phyloP scores from a whole-genome alignment of 2,797 vertebrate species.

The Sebastolobus altivelis region DNA sequence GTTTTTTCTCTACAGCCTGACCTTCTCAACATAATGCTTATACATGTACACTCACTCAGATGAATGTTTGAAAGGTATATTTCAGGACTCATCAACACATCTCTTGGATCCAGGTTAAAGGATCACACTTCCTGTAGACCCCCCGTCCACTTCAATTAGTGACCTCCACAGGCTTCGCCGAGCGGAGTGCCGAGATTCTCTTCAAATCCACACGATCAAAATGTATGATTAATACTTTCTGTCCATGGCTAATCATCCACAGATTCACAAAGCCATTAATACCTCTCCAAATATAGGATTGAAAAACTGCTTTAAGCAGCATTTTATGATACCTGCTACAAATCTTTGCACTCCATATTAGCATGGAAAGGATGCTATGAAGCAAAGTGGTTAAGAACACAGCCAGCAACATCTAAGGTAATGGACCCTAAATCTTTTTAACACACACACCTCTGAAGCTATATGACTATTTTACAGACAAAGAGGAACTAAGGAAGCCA shows the following conservation, averaged over 20 bases:
- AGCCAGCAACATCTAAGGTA: conserved; percentile 51
- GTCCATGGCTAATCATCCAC: conserved; percentile 70
- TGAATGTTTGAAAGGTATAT: conserved; percentile 31
- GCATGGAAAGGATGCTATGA: conserved; percentile 41
- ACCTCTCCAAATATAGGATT: conserved; percentile 57
- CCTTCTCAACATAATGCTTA: conserved; percentile 4
- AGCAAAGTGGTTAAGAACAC: conserved; percentile 61
- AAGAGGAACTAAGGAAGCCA: conserved; percentile 12
- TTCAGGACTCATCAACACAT: conserved; percentile 66
- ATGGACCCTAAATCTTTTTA: conserved; percentile 49
- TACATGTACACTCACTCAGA: neutral
- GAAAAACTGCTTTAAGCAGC: conserved; percentile 59
- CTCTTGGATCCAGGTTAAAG: conserved; percentile 54
- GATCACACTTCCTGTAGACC: conserved; percentile 60
- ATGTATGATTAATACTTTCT: conserved; percentile 75
- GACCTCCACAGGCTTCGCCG: conserved; percentile 59
- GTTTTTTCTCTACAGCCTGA: conserved; percentile 6
- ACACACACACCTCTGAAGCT: conserved; percentile 46
- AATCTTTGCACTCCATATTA: conserved; percentile 53
- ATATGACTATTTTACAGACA: conserved; percentile 41
- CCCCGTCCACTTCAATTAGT: conserved; percentile 73
- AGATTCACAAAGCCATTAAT: conserved; percentile 71
- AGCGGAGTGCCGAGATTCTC: conserved; percentile 55
- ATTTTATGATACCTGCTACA: conserved; percentile 55
- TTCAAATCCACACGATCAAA: conserved; percentile 70